Conservation (phyloP, 2,113 vertebrate genomes). For the Drymodes brunneopygia region DNA sequence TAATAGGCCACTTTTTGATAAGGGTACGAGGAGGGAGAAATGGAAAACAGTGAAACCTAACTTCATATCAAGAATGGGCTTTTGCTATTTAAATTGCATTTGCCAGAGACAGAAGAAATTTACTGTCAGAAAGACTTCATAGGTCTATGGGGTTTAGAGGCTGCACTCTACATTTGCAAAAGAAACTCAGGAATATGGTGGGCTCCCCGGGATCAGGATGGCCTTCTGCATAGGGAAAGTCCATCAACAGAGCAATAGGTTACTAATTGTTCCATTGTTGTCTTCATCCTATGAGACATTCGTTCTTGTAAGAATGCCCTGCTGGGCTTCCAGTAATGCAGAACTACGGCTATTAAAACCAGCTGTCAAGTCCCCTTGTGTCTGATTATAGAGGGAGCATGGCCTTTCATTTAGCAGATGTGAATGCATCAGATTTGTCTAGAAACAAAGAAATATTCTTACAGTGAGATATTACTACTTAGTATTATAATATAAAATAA, state of each 20-base stretch:
- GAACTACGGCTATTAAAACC: neutral
- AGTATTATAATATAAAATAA: neutral
- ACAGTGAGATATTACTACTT: neutral
- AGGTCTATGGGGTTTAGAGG: neutral
- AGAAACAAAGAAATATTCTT: neutral
- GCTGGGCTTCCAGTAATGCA: neutral
- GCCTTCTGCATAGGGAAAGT: neutral
- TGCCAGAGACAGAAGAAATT: neutral
- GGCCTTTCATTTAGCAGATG: neutral
- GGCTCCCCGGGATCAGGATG: neutral
- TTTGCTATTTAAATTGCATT: neutral
- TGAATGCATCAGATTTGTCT: neutral
- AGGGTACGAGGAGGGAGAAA: neutral
- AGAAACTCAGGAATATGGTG: neutral
- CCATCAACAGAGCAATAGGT: accelerated
- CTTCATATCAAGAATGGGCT: neutral
- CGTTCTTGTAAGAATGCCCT: neutral
- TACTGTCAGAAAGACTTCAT: neutral
- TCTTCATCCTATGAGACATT: neutral
- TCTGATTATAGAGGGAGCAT: neutral
- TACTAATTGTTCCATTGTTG: neutral
- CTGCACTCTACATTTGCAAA: neutral
- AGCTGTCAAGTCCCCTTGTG: neutral
- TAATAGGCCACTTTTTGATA: neutral
- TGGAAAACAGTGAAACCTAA: neutral